Evolutionary conservation across 2,113 vertebrate species (phyloP), one percentile per base, ranked within the genome.

Genomic region (Phocoena phocoena): DNA sequence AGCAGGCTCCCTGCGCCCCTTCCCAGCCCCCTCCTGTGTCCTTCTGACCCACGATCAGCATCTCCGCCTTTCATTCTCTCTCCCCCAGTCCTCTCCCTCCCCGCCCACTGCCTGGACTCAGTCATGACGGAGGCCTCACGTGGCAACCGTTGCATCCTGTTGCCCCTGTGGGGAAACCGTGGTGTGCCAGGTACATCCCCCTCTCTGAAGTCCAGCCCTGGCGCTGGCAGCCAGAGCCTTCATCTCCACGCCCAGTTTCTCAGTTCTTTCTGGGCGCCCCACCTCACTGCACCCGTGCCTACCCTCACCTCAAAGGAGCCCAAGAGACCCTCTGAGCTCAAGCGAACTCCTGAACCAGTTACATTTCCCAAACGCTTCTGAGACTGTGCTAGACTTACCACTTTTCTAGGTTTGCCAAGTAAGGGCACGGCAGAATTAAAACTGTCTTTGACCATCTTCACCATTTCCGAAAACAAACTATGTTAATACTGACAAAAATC

Each of bases 251-350:
- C 38, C 6, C 28, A 17, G 15, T 6, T 38, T 58, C 76, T 60
- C 8, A 0, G 0, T 70, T 8, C 76, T 26, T 38, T 62, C 53
- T 26, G 3, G 36, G 18, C 2, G 0, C 9, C 14, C 26, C 65
- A 15, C 11, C 26, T 88, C 85, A 81, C 76, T 28, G 14, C 38
- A 28, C 12, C 79, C 5, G 6, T 14, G 67, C 79, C 20, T 15
- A 4, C 33, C 33, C 65, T 71, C 12, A 53, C 18, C 26, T 62
- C 55, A 20, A 81, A 62, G 84, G 9, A 63, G 26, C 41, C 77
- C 76, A 11, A 73, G 85, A 73, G 26, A 53, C 10, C 4, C 2
- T 26, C 58, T 74, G 15, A 44, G 44, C 20, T 67, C n/a, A 23
- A 23, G 21, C 13, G 3, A 36, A 36, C 68, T 67, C 8, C 2